Evolutionary conservation across 1,140 invertebrate species (phyloP), one percentile per base, ranked within the genome.

Genomic region (Linepithema humile): DNA sequence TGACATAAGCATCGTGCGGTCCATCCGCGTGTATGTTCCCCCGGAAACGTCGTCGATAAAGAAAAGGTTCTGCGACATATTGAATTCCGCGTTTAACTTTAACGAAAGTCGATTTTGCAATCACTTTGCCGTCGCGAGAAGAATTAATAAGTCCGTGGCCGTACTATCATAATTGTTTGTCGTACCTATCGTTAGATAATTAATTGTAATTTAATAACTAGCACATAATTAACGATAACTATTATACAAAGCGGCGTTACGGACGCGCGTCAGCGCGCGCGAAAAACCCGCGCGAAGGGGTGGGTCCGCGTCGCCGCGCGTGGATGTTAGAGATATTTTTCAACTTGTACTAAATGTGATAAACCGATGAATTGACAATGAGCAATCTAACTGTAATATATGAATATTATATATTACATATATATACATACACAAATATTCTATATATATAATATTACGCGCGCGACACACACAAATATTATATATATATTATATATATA

Each of bases 341-440:
- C 91, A 94, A 93, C 92, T 92, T 94, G 89, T 94, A 94, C 92
- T 94, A 94, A 94, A 94, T 94, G 93, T 94, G 93, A 94, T 94
- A 94, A 93, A 90, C 90, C 91, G 90, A 94, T 93, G 92, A 94
- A 94, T 94, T 94, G 93, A 94, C 93, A 94, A 94, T 94, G 93
- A 94, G 93, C 93, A 94, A 94, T 94, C 93, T 93, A 93, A 94
- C 77, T 94, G 93, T 94, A 94, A 93, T 91, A 86, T 84, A 88
- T 82, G 23, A 80, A 80, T 86, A 85, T 78, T 86, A 86, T 86
- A 84, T 84, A 85, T 77, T 88, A 87, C 78, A 77, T 82, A 74
- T 82, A 85, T 85, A 88, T 65, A 86, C 50, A 85, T 67, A 84
- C 75, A 83, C 64, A 75, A 69, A 83, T 78, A 91, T 84, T 88